phyloP scores from a whole-genome alignment of 2,888 invertebrate genomes.

The Archaeoteleia sp. region DNA sequence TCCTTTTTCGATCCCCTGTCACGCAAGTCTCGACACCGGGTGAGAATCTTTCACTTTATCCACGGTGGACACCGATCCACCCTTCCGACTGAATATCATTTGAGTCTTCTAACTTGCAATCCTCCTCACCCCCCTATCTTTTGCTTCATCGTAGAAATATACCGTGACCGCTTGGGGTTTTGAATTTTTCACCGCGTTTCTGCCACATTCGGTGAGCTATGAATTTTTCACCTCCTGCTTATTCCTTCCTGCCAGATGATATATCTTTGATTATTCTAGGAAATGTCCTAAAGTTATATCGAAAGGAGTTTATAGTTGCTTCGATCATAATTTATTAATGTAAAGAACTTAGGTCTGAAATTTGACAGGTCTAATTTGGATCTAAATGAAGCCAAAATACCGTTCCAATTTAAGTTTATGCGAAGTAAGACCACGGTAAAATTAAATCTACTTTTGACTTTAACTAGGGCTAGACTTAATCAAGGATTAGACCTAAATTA shows the following conservation, averaged over 20 bases:
- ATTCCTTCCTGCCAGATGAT: neutral
- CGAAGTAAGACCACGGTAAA: too few species aligned
- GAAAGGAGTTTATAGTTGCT: too few species aligned
- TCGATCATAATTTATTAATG: too few species aligned
- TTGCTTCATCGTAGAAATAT: conserved; percentile 48
- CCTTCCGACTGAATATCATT: conserved; percentile 69
- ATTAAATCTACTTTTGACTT: too few species aligned
- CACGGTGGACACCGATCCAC: conserved; percentile 71
- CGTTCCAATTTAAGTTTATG: too few species aligned
- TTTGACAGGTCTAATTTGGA: too few species aligned
- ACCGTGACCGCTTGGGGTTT: conserved; percentile 50
- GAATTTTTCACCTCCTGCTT: conserved; percentile 50
- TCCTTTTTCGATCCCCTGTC: conserved; percentile 67
- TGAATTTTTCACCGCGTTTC: conserved; percentile 56
- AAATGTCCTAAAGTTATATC: too few species aligned
- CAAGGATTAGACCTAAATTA: too few species aligned
- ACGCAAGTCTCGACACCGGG: conserved; percentile 57
- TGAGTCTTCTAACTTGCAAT: conserved; percentile 59
- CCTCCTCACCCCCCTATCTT: conserved; percentile 19
- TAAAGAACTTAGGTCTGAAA: too few species aligned
- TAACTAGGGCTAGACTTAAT: too few species aligned
- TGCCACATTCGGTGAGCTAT: conserved; percentile 31
- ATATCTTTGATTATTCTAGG: too few species aligned
- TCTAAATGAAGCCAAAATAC: too few species aligned
- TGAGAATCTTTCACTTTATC: conserved; percentile 73